A percentile compares a stretch with the other conserved stretches of the same genome.
phyloP scores from a whole-genome alignment of 2,888 invertebrate genomes.

The Zaprionus lineosus region DNA sequence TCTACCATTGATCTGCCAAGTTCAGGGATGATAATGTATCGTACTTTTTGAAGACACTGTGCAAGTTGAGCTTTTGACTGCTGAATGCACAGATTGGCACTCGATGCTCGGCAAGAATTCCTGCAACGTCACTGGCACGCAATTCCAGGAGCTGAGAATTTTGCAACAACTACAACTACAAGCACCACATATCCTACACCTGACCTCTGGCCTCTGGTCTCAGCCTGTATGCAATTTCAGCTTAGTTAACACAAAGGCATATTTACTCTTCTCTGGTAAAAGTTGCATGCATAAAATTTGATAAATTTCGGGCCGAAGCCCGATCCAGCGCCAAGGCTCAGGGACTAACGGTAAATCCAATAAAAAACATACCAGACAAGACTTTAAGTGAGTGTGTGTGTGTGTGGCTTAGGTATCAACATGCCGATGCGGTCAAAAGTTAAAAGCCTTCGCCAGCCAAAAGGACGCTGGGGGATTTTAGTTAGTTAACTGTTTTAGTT shows the following conservation, averaged over 20 bases:
- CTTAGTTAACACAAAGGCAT: constrained; percentile 75
- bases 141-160: constrained; percentile 16
- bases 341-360: constrained; percentile 60
- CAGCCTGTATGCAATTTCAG: constrained; percentile 54
- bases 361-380: constrained; percentile 49
- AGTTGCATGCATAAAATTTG: constrained; percentile 68
- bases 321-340: constrained; percentile 17
- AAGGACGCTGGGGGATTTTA: constrained; percentile 29
- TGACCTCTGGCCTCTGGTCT: too few relatives aligned
- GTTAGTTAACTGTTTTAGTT: constrained; percentile 43
- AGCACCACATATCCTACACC: too few relatives aligned
- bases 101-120: constrained; percentile 56
- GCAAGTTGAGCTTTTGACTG: background rate
- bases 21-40: too few relatives aligned
- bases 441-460: constrained; percentile 35
- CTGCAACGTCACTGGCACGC: constrained; percentile 48
- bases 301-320: constrained; percentile 51
- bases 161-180: too few relatives aligned
- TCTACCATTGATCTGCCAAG: too few relatives aligned
- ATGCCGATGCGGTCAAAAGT: constrained; percentile 52
- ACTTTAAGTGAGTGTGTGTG: background rate
- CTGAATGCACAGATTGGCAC: constrained; percentile 52
- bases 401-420: constrained; percentile 34
- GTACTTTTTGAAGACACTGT: too few relatives aligned
- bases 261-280: constrained; percentile 50